These are phyloP conservation scores for Butastur rufipennis DNA, from an alignment of 2,113 vertebrate genomes.

Conservation along the genomic window DNA sequence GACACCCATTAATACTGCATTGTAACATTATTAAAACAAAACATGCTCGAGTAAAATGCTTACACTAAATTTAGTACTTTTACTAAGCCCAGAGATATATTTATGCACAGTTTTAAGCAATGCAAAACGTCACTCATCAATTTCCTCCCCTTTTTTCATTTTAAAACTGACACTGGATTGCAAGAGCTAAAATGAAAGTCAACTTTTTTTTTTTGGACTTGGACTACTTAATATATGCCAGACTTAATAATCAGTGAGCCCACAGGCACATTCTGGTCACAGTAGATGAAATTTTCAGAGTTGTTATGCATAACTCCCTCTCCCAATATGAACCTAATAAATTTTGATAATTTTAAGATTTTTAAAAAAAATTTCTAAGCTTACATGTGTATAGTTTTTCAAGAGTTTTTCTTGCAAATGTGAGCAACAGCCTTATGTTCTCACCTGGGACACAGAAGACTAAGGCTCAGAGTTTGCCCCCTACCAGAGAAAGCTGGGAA, in stretches of 20 bases:
- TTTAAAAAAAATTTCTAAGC: neutral
- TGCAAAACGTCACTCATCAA: accelerated
- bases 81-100: neutral
- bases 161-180: neutral
- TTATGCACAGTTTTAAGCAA: neutral
- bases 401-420: neutral
- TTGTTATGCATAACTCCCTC: neutral
- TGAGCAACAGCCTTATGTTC: neutral
- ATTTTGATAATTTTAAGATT: neutral
- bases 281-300: neutral
- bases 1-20: neutral
- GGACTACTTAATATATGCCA: neutral
- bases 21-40: neutral
- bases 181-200: neutral
- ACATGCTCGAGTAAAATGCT: neutral
- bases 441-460: neutral
- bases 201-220: neutral
- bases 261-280: neutral
- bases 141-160: neutral
- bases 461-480: neutral
- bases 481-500: neutral
- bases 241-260: neutral
- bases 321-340: accelerated
- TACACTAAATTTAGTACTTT: neutral
- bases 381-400: neutral